Conservation (phyloP, 2,797 vertebrate genomes). For the Centroberyx gerrardi region DNA sequence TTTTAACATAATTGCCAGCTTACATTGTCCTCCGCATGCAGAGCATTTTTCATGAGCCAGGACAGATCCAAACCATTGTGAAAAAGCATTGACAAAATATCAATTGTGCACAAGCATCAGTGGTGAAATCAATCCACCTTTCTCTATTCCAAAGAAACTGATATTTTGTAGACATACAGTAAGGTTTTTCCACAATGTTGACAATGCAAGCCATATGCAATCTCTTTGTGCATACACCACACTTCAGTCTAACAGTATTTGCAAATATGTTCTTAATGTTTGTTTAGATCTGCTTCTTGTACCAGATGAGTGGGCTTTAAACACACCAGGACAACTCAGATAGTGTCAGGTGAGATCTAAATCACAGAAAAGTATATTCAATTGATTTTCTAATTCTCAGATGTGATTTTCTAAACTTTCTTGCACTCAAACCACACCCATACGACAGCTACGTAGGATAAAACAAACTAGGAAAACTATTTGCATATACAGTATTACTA, state of each 20-base stretch:
- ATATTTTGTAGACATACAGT: conserved; percentile 11
- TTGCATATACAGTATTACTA: too few relatives aligned
- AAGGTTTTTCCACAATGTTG: conserved; percentile 18
- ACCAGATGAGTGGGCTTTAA: conserved; percentile 1
- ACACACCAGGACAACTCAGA: too few relatives aligned
- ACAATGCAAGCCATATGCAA: background rate
- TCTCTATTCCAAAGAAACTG: background rate
- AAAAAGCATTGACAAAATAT: conserved; percentile 30
- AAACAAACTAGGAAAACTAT: too few relatives aligned
- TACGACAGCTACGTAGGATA: too few relatives aligned
- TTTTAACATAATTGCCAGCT: conserved; percentile 36
- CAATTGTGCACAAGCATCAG: conserved; percentile 31
- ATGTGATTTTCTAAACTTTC: too few relatives aligned
- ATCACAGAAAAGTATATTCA: too few relatives aligned
- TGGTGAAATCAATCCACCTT: background rate
- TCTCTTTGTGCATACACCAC: conserved; percentile 19
- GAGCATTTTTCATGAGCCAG: conserved; percentile 14
- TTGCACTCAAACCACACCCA: too few relatives aligned
- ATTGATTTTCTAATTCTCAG: too few relatives aligned
- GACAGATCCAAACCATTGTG: conserved; percentile 12
- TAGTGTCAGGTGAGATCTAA: too few relatives aligned
- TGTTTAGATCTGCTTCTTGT: background rate
- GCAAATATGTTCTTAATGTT: background rate
- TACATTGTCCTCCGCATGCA: conserved; percentile 40
- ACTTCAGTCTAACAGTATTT: conserved; percentile 8